Percentiles rank a stretch among this genome's conserved stretches.
Conservation (phyloP, 2,888 invertebrate genomes). For the Xestobium rufovillosum region DNA sequence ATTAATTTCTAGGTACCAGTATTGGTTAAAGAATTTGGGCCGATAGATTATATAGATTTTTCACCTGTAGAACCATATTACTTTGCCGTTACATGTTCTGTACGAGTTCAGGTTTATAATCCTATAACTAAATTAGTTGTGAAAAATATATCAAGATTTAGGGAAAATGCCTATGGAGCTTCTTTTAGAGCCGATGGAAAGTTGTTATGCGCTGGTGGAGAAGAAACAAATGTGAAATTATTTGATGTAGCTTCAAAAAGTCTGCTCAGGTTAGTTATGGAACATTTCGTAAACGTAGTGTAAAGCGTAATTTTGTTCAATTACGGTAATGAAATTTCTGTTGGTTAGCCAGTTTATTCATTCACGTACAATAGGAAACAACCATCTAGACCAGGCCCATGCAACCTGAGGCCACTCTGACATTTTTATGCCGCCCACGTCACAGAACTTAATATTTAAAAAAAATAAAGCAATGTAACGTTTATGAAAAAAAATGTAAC, state of each 20-base stretch:
- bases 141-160: constrained; percentile 75
- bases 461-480: too few species aligned
- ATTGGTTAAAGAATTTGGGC: constrained; percentile 85
- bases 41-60: constrained; percentile 86
- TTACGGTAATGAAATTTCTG: too few species aligned
- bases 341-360: too few species aligned
- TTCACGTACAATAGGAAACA: too few species aligned
- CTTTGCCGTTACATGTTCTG: constrained; percentile 89
- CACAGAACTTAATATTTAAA: too few species aligned
- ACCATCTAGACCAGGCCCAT: too few species aligned
- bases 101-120: constrained; percentile 79
- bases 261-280: constrained; percentile 48
- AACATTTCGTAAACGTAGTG: too few species aligned
- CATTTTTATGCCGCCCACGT: too few species aligned
- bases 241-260: constrained; percentile 83
- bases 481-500: too few species aligned
- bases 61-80: constrained; percentile 82
- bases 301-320: too few species aligned
- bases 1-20: constrained; percentile 61
- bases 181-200: constrained; percentile 74
- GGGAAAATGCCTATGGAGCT: constrained; percentile 79
- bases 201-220: constrained; percentile 82
- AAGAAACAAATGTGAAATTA: constrained; percentile 77
- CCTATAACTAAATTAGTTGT: constrained; percentile 75
- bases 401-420: too few species aligned